phyloP scores from a whole-genome alignment of 2,797 vertebrate species.

The Okamejei kenojei region DNA sequence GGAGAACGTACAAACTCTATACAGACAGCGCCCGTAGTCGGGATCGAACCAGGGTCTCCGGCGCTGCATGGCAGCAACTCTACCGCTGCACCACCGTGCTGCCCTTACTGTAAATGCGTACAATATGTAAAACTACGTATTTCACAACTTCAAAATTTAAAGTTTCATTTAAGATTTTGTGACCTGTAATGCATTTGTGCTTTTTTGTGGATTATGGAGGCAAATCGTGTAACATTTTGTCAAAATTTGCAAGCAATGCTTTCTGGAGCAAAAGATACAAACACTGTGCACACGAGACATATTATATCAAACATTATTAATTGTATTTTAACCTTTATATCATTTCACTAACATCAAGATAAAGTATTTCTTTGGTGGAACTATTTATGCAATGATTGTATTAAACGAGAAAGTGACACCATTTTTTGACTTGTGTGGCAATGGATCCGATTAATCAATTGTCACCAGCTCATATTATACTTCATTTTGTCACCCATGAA shows the following conservation, averaged over 20 bases:
- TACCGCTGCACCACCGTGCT: no score
- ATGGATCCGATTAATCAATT: neutral
- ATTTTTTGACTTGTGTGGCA: neutral
- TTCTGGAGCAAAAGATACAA: neutral
- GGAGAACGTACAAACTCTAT: no score
- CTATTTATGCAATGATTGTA: neutral
- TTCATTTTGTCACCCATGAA: neutral
- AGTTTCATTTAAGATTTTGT: neutral
- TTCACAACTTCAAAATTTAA: neutral
- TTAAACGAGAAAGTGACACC: neutral
- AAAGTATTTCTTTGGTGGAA: neutral
- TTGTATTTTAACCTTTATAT: no score
- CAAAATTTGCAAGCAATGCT: neutral
- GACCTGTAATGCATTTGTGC: neutral
- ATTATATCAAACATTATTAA: neutral
- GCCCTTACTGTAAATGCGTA: no score
- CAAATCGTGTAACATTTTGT: neutral
- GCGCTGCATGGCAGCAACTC: no score
- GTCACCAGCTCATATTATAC: neutral
- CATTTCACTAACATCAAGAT: neutral
- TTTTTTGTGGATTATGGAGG: neutral
- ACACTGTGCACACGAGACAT: neutral
- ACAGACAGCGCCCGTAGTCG: no score
- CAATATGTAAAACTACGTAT: neutral
- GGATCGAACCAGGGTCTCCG: no score